Evolutionary conservation across 92 coral and sea anemone genomes (phyloP).

Genomic region (Palythoa grandiflora): DNA sequence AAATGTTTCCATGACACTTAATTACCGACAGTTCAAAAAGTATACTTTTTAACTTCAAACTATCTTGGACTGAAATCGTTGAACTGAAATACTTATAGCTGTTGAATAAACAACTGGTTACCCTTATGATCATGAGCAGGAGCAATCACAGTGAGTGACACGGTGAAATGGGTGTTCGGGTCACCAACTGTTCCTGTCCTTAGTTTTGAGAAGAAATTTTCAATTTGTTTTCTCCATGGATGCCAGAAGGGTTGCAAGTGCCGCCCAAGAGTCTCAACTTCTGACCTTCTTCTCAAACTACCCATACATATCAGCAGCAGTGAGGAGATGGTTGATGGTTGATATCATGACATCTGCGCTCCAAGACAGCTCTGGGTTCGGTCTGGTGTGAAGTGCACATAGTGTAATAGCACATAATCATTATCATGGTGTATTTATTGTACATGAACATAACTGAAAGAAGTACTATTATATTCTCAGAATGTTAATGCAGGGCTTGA

Average conservation of each 20-base stretch:
- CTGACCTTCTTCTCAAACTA: conserved; percentile 24
- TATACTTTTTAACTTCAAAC: too few species aligned
- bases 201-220: conserved; percentile 30
- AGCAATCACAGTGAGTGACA: not conserved
- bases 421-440: not conserved
- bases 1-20: too few species aligned
- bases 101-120: too few species aligned
- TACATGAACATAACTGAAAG: conserved; percentile 2
- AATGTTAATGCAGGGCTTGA: not conserved
- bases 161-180: conserved; percentile 41
- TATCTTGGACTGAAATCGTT: too few species aligned
- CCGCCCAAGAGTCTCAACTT: conserved; percentile 38
- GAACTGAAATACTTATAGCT: too few species aligned
- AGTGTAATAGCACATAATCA: conserved; percentile 7
- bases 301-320: conserved; percentile 36
- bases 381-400: not conserved
- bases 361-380: not conserved
- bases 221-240: conserved; percentile 31
- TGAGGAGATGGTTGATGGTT: conserved; percentile 43
- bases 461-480: not conserved
- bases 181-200: conserved; percentile 30
- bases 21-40: too few species aligned
- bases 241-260: conserved; percentile 37
- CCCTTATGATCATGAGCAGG: not conserved
- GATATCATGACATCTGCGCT: conserved; percentile 39